Conservation (phyloP, 2,797 vertebrate species). For the Rhynchonycteris naso region DNA sequence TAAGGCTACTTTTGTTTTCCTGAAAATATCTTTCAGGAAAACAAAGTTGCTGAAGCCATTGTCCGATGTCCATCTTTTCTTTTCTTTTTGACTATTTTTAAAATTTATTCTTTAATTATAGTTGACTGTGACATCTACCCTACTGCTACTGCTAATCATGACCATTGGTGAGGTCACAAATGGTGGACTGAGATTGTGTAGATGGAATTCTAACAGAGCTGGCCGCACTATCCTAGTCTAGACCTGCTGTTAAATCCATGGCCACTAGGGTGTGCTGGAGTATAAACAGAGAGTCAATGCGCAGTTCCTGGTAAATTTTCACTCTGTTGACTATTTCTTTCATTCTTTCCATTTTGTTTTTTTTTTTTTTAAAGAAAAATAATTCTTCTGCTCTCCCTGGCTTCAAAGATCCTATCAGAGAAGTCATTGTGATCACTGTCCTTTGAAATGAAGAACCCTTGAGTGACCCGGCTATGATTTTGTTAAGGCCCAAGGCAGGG, state of each 20-base stretch:
- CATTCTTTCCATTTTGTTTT: not conserved
- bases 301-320: not conserved
- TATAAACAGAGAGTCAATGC: not conserved
- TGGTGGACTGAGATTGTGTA: not conserved
- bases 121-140: not conserved
- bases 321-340: not conserved
- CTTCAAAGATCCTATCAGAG: not conserved
- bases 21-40: not conserved
- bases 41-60: not conserved
- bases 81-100: not conserved
- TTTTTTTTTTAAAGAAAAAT: not conserved
- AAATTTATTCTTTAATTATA: not conserved
- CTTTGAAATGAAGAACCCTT: not conserved
- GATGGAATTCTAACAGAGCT: not conserved
- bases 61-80: not conserved
- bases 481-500: not conserved
- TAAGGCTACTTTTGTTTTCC: not conserved
- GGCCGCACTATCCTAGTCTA: not conserved
- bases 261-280: conserved; percentile 74
- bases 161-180: not conserved
- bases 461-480: not conserved
- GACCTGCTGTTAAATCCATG: not conserved
- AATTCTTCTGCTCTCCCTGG: not conserved
- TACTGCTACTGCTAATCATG: not conserved
- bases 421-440: not conserved